Percentiles rank a stretch among this genome's conserved stretches.
Evolutionary conservation across 2,113 vertebrate genomes (phyloP).

Genomic region (Calyptommatus sinebrachiatus): DNA sequence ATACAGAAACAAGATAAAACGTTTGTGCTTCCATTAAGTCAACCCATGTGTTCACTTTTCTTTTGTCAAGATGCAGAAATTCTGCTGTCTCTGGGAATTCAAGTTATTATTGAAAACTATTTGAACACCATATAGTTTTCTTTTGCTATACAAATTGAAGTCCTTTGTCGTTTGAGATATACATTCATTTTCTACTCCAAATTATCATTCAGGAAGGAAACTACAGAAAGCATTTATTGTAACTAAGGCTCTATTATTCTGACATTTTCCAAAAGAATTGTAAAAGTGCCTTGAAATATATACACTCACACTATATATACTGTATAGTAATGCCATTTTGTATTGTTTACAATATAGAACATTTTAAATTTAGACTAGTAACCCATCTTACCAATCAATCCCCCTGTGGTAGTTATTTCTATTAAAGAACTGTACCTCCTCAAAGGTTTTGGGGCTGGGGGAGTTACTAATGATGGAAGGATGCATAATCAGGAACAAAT

Average conservation of each 20-base stretch:
- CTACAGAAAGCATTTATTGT: not conserved
- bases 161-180: not conserved
- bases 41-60: fast-evolving
- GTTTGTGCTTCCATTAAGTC: not conserved
- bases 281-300: slow-evolving; percentile 18
- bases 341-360: slow-evolving; percentile 66
- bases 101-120: slow-evolving; percentile 25
- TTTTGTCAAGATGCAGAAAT: not conserved
- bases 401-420: slow-evolving; percentile 99
- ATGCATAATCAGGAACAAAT: slow-evolving; percentile 98
- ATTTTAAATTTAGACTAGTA: slow-evolving; percentile 79
- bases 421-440: slow-evolving; percentile 99
- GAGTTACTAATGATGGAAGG: slow-evolving; percentile 98
- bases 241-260: not conserved
- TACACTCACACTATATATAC: slow-evolving; percentile 42
- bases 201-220: not conserved
- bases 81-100: not conserved
- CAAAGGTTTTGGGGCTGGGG: slow-evolving; percentile 94
- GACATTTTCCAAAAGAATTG: slow-evolving; percentile 24
- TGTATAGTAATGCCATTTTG: slow-evolving; percentile 59
- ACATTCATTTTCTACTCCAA: slow-evolving; percentile 20
- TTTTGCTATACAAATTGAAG: not conserved
- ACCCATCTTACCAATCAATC: slow-evolving; percentile 93
- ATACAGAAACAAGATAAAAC: fast-evolving
- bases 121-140: not conserved